These are phyloP conservation scores for Ylistrum balloti DNA, from an alignment of 1,140 invertebrate genomes.

Conservation along the genomic window DNA sequence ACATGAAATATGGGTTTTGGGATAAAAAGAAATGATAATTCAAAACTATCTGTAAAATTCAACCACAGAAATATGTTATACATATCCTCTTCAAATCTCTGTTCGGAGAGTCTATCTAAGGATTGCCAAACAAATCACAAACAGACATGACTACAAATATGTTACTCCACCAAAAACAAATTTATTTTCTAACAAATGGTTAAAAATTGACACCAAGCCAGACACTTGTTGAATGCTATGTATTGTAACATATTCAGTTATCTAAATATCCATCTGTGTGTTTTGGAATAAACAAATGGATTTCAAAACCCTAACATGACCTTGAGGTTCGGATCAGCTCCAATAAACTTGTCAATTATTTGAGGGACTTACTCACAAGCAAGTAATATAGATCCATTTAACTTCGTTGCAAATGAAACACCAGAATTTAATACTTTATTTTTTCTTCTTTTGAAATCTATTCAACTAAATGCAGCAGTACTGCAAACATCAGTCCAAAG, in stretches of 20 bases:
- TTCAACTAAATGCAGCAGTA: no score
- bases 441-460: no score
- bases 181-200: neutral
- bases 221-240: neutral
- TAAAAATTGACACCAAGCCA: neutral
- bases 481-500: no score
- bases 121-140: neutral
- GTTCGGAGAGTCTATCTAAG: neutral
- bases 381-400: no score
- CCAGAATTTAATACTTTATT: no score
- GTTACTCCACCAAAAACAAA: neutral
- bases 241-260: neutral
- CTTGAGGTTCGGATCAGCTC: neutral
- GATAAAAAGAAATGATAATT: no score
- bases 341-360: neutral
- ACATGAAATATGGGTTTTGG: no score
- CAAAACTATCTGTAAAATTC: no score
- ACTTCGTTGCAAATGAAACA: no score
- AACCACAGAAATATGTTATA: no score
- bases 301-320: neutral
- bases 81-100: no score
- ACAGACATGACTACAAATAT: neutral
- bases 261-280: slow-evolving; percentile 23
- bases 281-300: neutral
- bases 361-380: no score